Conservation (phyloP, 2,888 invertebrate genomes). For the Tipula helvola region DNA sequence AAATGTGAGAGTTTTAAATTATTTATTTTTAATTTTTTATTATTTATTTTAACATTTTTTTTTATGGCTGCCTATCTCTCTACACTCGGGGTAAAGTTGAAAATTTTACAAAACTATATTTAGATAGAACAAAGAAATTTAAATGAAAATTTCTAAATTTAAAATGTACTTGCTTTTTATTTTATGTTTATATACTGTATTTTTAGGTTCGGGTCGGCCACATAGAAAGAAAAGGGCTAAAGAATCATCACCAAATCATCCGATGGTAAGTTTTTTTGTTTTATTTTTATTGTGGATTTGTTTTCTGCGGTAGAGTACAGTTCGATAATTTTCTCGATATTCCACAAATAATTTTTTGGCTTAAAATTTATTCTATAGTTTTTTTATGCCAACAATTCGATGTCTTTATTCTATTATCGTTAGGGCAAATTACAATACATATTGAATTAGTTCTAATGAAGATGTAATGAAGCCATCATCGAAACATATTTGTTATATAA, state of each 20-base stretch:
- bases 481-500: too few species aligned
- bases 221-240: conserved; percentile 34
- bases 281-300: neutral
- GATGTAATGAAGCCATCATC: too few species aligned
- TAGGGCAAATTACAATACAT: too few species aligned
- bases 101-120: conserved; percentile 7
- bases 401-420: too few species aligned
- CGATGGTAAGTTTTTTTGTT: conserved; percentile 18
- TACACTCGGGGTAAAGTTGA: neutral
- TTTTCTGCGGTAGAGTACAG: too few species aligned
- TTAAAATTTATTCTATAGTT: neutral
- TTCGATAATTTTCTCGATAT: too few species aligned
- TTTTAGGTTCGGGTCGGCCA: conserved; percentile 29
- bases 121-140: neutral
- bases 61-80: neutral
- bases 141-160: neutral
- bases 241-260: conserved; percentile 20
- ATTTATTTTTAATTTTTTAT: neutral
- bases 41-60: neutral
- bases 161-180: neutral
- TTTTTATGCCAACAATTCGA: neutral
- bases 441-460: too few species aligned
- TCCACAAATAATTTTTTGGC: neutral
- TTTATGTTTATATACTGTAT: neutral
- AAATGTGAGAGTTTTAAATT: conserved; percentile 4